Evolutionary conservation across 2,888 invertebrate genomes (phyloP).

Genomic region (Scaptomyza reducta): DNA sequence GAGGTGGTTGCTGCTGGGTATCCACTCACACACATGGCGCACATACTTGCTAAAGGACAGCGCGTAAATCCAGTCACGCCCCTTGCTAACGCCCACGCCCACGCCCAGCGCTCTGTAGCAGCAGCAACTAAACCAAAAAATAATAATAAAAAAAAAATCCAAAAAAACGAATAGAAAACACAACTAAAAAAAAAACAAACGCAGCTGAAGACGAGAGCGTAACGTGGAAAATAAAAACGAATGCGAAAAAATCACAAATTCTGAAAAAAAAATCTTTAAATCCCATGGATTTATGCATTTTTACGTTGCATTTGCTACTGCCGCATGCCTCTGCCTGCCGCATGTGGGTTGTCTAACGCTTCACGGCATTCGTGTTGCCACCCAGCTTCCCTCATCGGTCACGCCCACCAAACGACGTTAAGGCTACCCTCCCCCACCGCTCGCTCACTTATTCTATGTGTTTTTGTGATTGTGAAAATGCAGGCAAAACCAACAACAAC

Average conservation of each 20-base stretch:
- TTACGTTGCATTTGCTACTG: conserved; percentile 69
- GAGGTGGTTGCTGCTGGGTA: conserved; percentile 1
- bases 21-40: conserved; percentile 16
- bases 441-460: conserved; percentile 43
- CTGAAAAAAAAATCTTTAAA: conserved; percentile 74
- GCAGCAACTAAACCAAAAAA: conserved; percentile 48
- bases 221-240: conserved; percentile 63
- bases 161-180: conserved; percentile 12
- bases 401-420: conserved; percentile 37
- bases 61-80: conserved; percentile 74
- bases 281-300: conserved; percentile 78
- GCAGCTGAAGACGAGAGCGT: conserved; percentile 49
- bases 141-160: conserved; percentile 17
- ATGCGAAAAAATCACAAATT: conserved; percentile 78
- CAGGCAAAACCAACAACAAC: conserved; percentile 43
- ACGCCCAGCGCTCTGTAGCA: conserved; percentile 8
- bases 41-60: conserved; percentile 40
- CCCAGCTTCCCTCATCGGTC: conserved; percentile 2
- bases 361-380: conserved; percentile 17
- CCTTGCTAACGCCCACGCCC: conserved; percentile 22
- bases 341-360: conserved; percentile 68
- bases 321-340: conserved; percentile 24
- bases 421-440: background rate
- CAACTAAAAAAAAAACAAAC: conserved; percentile 12
- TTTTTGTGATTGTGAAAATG: conserved; percentile 62